Conservation (phyloP, 2,113 vertebrate species). For the Zosterops lateralis region DNA sequence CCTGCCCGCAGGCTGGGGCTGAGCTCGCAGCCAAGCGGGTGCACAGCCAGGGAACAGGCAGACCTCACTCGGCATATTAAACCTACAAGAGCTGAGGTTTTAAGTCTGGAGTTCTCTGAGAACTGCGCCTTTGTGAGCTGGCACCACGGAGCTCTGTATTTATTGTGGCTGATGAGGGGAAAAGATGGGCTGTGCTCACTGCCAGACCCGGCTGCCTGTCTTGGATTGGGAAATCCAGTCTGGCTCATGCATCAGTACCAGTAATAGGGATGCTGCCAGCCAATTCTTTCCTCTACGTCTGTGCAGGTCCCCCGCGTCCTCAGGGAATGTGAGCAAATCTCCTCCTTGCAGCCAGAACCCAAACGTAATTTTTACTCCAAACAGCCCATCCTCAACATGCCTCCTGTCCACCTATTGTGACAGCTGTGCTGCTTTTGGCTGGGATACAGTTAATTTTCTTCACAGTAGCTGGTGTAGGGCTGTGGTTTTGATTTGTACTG, state of each 20-base stretch:
- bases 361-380: background rate
- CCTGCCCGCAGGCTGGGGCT: background rate
- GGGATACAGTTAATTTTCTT: background rate
- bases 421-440: background rate
- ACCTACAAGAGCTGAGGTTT: background rate
- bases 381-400: background rate
- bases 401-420: background rate
- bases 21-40: background rate
- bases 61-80: background rate
- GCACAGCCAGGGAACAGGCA: background rate
- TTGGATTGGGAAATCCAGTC: conserved; percentile 42
- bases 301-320: conserved; percentile 19
- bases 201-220: conserved; percentile 44
- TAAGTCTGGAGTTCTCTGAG: background rate
- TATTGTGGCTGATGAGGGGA: conserved; percentile 39
- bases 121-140: conserved; percentile 42
- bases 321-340: background rate
- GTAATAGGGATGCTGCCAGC: conserved; percentile 26
- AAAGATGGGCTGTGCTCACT: conserved; percentile 44
- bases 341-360: background rate
- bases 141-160: conserved; percentile 36
- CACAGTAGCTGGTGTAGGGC: background rate
- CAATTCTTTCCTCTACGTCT: conserved; percentile 21
- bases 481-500: background rate
- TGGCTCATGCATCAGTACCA: conserved; percentile 41